Conservation (phyloP, 1,140 invertebrate species). For the Drosophila malerkotliana region DNA sequence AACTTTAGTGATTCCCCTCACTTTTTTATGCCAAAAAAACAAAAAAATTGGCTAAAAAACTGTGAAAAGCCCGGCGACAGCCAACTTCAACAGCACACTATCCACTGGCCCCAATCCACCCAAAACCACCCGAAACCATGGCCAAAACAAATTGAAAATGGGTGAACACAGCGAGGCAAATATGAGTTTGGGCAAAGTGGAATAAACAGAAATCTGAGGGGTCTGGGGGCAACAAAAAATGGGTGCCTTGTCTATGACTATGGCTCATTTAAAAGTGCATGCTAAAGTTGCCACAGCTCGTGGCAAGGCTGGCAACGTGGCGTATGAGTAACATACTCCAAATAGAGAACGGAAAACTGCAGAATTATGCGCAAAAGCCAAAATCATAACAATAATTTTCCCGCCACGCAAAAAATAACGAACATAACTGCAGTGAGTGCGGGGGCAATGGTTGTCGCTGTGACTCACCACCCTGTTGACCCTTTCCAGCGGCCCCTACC, state of each 20-base stretch:
- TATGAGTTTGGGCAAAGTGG: conserved; percentile 15
- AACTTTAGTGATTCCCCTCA: conserved; percentile 30
- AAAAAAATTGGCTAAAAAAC: conserved; percentile 24
- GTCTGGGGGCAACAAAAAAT: conserved; percentile 19
- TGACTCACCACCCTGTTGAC: conserved; percentile 11
- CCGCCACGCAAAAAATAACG: conserved; percentile 47
- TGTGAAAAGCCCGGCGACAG: conserved; percentile 51
- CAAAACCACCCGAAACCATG: conserved; percentile 17
- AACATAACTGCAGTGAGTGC: conserved; percentile 57
- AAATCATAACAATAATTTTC: conserved; percentile 80
- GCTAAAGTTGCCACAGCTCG: conserved; percentile 32
- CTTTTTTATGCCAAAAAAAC: conserved; percentile 33
- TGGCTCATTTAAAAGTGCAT: conserved; percentile 74
- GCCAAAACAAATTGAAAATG: conserved; percentile 71
- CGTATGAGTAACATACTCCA: conserved; percentile 80
- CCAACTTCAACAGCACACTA: conserved; percentile 37
- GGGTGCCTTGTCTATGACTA: conserved; percentile 59
- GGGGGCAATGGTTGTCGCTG: conserved; percentile 24
- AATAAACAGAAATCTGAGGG: conserved; percentile 1
- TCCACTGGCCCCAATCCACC: neutral
- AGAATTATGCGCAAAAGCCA: conserved; percentile 79
- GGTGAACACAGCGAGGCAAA: conserved; percentile 50
- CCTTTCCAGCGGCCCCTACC: conserved; percentile 12
- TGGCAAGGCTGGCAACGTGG: conserved; percentile 25
- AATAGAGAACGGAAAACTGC: conserved; percentile 67